phyloP scores from a whole-genome alignment of 2,113 vertebrate genomes.

The Calonectris borealis region DNA sequence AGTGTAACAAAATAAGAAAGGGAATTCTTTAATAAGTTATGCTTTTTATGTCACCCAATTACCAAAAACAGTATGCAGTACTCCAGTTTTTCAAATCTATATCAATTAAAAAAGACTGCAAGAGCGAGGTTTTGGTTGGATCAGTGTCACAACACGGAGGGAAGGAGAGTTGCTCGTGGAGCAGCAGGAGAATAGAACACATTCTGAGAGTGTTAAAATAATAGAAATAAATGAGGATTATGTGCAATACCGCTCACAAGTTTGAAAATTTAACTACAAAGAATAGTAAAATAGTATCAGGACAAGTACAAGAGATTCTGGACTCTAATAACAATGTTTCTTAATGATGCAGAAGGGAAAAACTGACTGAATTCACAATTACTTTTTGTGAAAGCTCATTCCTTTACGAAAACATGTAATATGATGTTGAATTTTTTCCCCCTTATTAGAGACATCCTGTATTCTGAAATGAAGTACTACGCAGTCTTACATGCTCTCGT shows the following conservation, averaged over 20 bases:
- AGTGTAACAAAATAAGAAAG: not conserved
- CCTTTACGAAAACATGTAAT: not conserved
- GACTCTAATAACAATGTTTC: not conserved
- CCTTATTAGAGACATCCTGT: not conserved
- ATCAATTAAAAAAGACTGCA: not conserved
- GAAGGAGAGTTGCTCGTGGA: not conserved
- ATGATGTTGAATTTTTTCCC: not conserved
- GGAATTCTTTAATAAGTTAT: not conserved
- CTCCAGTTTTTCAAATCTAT: not conserved
- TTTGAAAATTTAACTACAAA: not conserved
- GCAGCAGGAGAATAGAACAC: not conserved
- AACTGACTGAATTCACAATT: not conserved
- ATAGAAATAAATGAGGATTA: not conserved
- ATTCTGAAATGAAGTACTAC: not conserved
- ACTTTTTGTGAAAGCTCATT: not conserved
- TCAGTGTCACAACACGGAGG: fast-evolving
- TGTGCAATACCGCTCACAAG: no score
- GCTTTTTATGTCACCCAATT: not conserved
- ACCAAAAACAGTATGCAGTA: not conserved
- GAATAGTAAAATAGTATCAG: not conserved
- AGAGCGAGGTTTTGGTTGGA: fast-evolving
- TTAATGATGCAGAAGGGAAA: not conserved
- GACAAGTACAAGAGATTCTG: not conserved
- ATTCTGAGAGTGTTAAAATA: not conserved
- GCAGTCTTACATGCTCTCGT: not conserved